A percentile compares a stretch with the other conserved stretches of the same genome.
phyloP scores from a whole-genome alignment of 2,888 invertebrate genomes.

The Luperina testacea region DNA sequence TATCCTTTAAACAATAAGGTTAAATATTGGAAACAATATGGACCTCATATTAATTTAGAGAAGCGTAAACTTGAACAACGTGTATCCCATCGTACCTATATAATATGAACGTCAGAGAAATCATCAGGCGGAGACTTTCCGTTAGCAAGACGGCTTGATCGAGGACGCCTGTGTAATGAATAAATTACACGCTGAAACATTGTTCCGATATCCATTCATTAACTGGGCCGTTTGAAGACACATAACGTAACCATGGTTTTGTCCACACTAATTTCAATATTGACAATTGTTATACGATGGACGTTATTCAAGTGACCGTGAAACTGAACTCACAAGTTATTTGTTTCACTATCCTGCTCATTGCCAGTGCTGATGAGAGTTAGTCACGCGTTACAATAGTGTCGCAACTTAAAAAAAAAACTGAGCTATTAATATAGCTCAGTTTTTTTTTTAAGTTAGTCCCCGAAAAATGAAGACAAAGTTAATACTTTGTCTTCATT shows the following conservation, averaged over 20 bases:
- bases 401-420: slow-evolving; percentile 22
- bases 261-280: slow-evolving; percentile 83
- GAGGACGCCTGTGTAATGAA: slow-evolving; percentile 89
- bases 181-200: slow-evolving; percentile 90
- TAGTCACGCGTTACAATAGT: slow-evolving; percentile 49
- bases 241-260: slow-evolving; percentile 74
- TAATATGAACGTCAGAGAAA: slow-evolving; percentile 73
- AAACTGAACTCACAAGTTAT: slow-evolving; percentile 74
- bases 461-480: too few relatives aligned
- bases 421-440: too few relatives aligned
- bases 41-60: slow-evolving; percentile 22
- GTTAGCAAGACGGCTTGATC: slow-evolving; percentile 82
- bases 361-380: slow-evolving; percentile 55
- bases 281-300: slow-evolving; percentile 81
- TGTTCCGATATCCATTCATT: slow-evolving; percentile 87
- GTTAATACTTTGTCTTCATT: neutral
- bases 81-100: slow-evolving; percentile 51
- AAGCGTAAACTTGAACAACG: slow-evolving; percentile 63
- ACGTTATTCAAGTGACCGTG: slow-evolving; percentile 73
- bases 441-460: too few relatives aligned
- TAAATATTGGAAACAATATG: slow-evolving; percentile 30
- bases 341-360: slow-evolving; percentile 72
- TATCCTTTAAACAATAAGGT: slow-evolving; percentile 6
- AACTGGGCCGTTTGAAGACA: slow-evolving; percentile 79
- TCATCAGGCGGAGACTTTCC: slow-evolving; percentile 87